These are phyloP conservation scores for Aplodontia rufa DNA, from an alignment of 2,113 vertebrate genomes.

Conservation along the genomic window DNA sequence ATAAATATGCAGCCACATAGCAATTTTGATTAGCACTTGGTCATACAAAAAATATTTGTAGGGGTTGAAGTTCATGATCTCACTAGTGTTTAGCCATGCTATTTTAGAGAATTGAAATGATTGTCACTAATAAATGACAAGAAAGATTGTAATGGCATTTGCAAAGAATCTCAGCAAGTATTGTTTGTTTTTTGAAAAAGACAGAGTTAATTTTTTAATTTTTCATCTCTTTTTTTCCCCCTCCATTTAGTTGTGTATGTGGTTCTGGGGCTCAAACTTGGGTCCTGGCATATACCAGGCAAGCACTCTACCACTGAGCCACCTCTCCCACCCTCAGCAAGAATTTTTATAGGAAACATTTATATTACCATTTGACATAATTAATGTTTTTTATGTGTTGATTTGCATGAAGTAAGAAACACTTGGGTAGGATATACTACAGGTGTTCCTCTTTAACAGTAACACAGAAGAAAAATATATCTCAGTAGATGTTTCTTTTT, in stretches of 20 bases:
- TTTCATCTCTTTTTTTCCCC: no score
- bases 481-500: background rate
- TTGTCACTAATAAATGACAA: conserved; percentile 1
- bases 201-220: no score
- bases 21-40: background rate
- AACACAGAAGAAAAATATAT: conserved; percentile 14
- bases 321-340: no score
- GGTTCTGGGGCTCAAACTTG: no score
- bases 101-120: conserved; percentile 18
- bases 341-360: background rate
- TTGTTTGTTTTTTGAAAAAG: no score
- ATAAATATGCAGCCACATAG: conserved; percentile 19
- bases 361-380: conserved; percentile 16
- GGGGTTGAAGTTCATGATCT: background rate
- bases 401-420: background rate
- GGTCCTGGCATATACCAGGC: no score
- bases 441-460: background rate
- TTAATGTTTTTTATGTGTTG: conserved; percentile 27
- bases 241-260: no score
- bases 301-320: no score
- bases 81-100: background rate
- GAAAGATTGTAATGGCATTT: background rate
- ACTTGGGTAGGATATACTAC: background rate
- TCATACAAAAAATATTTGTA: conserved; percentile 44
- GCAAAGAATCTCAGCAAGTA: background rate